phyloP scores from a whole-genome alignment of 2,113 vertebrate species.

The Neolamprologus devosi region DNA sequence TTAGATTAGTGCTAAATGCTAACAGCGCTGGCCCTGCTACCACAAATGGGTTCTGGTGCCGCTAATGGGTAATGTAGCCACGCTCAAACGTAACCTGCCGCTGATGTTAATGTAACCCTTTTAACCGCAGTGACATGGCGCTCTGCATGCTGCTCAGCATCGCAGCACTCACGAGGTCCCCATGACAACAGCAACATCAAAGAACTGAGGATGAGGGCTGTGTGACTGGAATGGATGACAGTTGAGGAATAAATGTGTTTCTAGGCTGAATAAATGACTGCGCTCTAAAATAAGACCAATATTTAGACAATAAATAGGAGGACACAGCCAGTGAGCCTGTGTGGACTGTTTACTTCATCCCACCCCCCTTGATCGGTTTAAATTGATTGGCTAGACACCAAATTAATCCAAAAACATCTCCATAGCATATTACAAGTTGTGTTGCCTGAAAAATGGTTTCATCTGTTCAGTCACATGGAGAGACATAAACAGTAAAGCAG shows the following conservation, averaged over 20 bases:
- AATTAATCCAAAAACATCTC: background rate
- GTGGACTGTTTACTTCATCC: background rate
- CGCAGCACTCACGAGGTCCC: background rate
- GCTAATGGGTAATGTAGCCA: conserved; percentile 38
- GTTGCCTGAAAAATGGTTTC: background rate
- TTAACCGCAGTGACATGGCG: conserved; percentile 35
- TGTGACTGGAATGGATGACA: background rate
- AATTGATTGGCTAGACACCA: background rate
- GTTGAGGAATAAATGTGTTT: background rate
- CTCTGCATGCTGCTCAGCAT: conserved; percentile 29
- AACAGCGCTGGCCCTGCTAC: background rate
- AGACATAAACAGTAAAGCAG: background rate
- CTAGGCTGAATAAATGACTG: background rate
- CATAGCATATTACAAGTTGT: background rate
- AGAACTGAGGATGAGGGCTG: background rate
- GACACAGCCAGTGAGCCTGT: background rate
- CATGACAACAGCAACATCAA: conserved; percentile 46
- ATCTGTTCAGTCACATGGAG: background rate
- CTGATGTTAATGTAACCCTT: conserved; percentile 46
- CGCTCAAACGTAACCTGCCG: conserved; percentile 30
- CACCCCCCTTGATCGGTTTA: background rate
- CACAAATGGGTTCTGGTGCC: conserved; percentile 41
- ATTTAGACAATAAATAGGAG: background rate
- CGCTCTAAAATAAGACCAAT: background rate
- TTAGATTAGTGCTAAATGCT: conserved; percentile 22